phyloP scores from a whole-genome alignment of 1,140 invertebrate species.

The Procambarus virginalis region DNA sequence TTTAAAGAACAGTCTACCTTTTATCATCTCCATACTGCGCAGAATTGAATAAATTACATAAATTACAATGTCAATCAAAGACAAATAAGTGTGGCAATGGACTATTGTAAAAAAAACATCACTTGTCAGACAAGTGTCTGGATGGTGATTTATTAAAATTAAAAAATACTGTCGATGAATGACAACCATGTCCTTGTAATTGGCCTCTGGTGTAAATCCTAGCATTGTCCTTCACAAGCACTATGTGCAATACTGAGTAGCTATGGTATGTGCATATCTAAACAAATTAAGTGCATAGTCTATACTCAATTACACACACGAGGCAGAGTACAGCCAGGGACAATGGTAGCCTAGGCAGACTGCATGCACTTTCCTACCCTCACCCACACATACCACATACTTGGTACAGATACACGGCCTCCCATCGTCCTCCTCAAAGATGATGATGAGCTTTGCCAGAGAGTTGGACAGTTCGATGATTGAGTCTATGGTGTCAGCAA shows the following conservation, averaged over 20 bases:
- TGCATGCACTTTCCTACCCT: not conserved
- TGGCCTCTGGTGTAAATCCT: not conserved
- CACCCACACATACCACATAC: conserved; percentile 1
- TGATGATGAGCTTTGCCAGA: not conserved
- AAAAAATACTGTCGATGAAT: too few species aligned
- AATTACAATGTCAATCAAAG: too few species aligned
- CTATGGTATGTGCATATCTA: not conserved
- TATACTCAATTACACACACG: not conserved
- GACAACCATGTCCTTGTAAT: too few species aligned
- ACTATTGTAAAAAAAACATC: too few species aligned
- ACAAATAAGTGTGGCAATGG: too few species aligned
- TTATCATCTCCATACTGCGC: too few species aligned
- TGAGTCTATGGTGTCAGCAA: conserved; percentile 17
- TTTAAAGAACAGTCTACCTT: too few species aligned
- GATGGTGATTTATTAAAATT: too few species aligned
- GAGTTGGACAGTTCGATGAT: conserved; percentile 22
- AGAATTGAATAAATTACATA: too few species aligned
- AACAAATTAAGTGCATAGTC: not conserved
- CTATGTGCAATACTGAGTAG: not conserved
- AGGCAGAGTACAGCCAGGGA: not conserved
- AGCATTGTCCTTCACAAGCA: not conserved
- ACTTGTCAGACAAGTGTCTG: too few species aligned
- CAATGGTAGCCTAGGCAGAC: not conserved
- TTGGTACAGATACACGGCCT: conserved; percentile 26
- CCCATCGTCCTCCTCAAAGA: not conserved